phyloP scores from a whole-genome alignment of 1,140 invertebrate genomes.

The Cyrtorhinus lividipennis region DNA sequence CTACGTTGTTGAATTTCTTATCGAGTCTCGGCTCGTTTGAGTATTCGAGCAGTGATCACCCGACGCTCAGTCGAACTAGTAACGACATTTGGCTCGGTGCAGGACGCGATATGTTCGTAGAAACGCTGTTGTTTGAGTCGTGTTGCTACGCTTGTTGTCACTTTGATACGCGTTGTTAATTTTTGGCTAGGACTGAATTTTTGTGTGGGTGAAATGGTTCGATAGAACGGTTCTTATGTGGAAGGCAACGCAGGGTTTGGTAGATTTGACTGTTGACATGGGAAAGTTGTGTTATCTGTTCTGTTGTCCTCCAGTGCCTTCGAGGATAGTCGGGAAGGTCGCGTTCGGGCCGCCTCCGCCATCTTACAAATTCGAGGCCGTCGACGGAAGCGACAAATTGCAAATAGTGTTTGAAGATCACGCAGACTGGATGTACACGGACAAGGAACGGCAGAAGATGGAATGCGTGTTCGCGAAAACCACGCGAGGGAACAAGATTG shows the following conservation, averaged over 20 bases:
- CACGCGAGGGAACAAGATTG: conserved; percentile 43
- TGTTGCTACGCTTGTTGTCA: no score
- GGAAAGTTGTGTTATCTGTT: conserved; percentile 34
- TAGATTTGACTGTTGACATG: no score
- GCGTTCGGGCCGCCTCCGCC: conserved; percentile 60
- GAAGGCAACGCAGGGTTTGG: no score
- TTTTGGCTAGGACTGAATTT: neutral
- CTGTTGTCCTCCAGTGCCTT: conserved; percentile 63
- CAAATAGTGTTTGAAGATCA: conserved; percentile 26
- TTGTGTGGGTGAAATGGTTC: neutral
- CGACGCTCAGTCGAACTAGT: neutral
- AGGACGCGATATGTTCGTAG: neutral
- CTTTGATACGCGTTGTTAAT: no score
- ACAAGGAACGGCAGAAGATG: conserved; percentile 24
- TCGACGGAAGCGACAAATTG: neutral
- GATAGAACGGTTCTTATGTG: no score
- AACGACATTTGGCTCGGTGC: neutral
- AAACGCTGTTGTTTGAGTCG: neutral
- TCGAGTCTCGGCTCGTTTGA: neutral
- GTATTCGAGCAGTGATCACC: neutral
- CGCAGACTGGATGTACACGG: conserved; percentile 25
- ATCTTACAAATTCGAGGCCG: conserved; percentile 41
- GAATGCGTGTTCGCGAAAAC: conserved; percentile 42
- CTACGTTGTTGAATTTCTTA: neutral
- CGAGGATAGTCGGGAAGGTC: conserved; percentile 53